These are phyloP conservation scores for Himalopsyche anomala DNA, from an alignment of 2,888 invertebrate species.

Conservation along the genomic window DNA sequence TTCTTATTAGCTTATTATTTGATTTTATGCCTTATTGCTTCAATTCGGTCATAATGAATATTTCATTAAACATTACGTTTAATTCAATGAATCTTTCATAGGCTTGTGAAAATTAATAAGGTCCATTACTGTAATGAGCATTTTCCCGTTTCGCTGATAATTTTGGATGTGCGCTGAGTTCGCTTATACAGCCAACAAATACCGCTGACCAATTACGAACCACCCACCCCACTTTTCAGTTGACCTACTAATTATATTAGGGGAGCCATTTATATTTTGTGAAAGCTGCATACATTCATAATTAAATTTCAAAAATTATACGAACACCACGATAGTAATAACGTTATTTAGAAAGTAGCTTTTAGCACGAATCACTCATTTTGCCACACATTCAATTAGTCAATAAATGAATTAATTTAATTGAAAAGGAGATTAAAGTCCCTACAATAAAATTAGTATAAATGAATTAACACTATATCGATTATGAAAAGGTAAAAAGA, in stretches of 20 bases:
- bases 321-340: neutral
- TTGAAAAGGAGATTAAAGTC: too few species aligned
- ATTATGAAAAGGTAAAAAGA: too few species aligned
- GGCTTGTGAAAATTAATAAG: too few species aligned
- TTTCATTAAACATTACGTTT: too few species aligned
- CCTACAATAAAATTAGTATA: too few species aligned
- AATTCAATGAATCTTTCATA: too few species aligned
- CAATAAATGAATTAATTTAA: neutral
- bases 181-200: neutral
- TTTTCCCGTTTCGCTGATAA: neutral
- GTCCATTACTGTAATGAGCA: too few species aligned
- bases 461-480: too few species aligned
- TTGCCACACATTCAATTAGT: neutral
- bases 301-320: neutral
- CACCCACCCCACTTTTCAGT: neutral
- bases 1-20: too few species aligned
- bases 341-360: too few species aligned
- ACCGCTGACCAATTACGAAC: neutral
- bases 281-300: neutral
- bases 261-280: constrained; percentile 13
- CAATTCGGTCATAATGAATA: too few species aligned
- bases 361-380: neutral
- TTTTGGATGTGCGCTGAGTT: neutral
- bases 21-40: too few species aligned
- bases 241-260: constrained; percentile 26